Conservation (phyloP, 2,797 vertebrate species). For the Protosalanx chinensis region DNA sequence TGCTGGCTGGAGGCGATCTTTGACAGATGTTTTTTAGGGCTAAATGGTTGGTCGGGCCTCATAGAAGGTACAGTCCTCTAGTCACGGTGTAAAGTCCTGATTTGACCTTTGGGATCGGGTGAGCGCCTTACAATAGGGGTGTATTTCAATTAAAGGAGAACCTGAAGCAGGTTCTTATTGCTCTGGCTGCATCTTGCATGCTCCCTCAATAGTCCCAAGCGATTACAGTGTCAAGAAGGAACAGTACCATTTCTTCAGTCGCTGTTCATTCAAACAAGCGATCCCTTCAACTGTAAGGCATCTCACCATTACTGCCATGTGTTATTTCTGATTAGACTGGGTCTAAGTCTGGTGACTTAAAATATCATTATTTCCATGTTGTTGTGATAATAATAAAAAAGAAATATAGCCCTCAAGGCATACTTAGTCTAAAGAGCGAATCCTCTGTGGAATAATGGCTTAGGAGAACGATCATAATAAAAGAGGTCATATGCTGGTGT, state of each 20-base stretch:
- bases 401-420: constrained; percentile 23
- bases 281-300: not conserved
- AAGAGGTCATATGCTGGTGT: constrained; percentile 37
- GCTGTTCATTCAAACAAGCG: not conserved
- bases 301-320: not conserved
- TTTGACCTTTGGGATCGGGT: not conserved
- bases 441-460: constrained; percentile 15
- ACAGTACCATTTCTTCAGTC: not conserved
- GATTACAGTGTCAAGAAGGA: not conserved
- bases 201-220: not conserved
- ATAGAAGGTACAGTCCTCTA: not conserved
- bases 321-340: constrained; percentile 14
- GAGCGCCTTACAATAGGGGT: not conserved
- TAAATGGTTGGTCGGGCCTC: not conserved
- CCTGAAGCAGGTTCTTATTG: not conserved
- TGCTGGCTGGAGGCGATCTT: too few species aligned
- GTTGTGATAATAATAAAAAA: constrained; percentile 3
- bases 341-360: not conserved
- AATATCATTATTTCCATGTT: not conserved
- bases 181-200: not conserved
- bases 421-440: constrained; percentile 25
- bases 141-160: not conserved
- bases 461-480: constrained; percentile 32
- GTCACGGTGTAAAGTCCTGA: not conserved
- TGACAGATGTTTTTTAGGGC: not conserved